Evolutionary conservation across 2,888 invertebrate species (phyloP), one percentile per base, ranked within the genome.

Genomic region (Tryphoninae sp.): DNA sequence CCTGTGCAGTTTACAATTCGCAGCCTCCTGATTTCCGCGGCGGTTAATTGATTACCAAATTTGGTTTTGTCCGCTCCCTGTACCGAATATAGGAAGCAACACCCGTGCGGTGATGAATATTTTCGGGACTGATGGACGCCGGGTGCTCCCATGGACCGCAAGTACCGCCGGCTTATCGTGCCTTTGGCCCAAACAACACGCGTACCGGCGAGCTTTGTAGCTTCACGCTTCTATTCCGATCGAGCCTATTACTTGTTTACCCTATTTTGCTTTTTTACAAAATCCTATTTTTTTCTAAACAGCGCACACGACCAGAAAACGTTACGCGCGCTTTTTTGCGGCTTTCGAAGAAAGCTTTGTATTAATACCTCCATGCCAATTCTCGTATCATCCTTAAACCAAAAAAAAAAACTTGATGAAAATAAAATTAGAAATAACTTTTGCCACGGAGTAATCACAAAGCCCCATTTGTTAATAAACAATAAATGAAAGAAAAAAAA

Each of bases 21-120:
- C 62, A 74, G 16, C 73, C 73, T 45, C 13, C 45, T 45, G 45
- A 13, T 45, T 26, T 55, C 53, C 22, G 22, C 75, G 65, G 49
- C 61, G 51, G 76, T 22, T 67, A 61, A 72, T 75, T 77, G 67
- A 80, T 72, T 71, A 68, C 72, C 68, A 76, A 77, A 80, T 77
- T 53, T 61, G 67, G 49, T 72, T 62, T 67, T 19, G 67, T 49
- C 59, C 59, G 33, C 45, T 45, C 65, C 16, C 55, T 59, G 59
- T 49, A 76, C 59, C 59, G 19, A 45, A 11, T 59, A 40, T 45
- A 45, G 45, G 9, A n/a, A 33, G 49, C 49, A 26, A 26, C 22
- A 72, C 33, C 16, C 62, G 61, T 73, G 77, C 62, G 62, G 53
- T 51, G 51, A 49, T 68, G 73, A 78, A 77, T 73, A 77, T 73